phyloP scores from a whole-genome alignment of 30 jellyfish, hydroid and myxozoan species.

The Catostylus mosaicus region DNA sequence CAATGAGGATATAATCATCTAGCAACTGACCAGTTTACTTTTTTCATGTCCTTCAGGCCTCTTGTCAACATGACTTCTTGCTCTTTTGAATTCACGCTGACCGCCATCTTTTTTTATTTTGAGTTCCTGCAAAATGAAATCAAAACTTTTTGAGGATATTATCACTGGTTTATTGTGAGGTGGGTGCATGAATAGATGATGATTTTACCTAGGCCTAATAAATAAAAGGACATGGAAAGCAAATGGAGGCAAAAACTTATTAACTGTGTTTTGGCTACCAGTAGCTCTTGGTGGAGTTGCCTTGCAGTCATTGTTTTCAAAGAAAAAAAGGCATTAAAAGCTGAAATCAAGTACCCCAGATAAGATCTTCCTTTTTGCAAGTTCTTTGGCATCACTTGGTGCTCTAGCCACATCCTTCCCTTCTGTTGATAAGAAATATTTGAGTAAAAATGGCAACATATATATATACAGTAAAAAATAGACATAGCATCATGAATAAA shows the following conservation, averaged over 20 bases:
- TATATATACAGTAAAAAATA: too few relatives aligned
- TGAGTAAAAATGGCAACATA: background rate
- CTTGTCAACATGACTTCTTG: conserved; percentile 73
- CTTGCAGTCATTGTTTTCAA: too few relatives aligned
- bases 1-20: background rate
- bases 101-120: conserved; percentile 69
- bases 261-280: too few relatives aligned
- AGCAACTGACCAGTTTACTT: conserved; percentile 16
- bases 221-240: too few relatives aligned
- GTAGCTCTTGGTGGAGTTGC: too few relatives aligned
- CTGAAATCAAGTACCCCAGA: conserved; percentile 71
- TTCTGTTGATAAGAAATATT: conserved; percentile 24
- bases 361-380: conserved; percentile 75
- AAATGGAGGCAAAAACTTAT: too few relatives aligned
- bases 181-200: too few relatives aligned
- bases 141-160: too few relatives aligned
- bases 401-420: conserved; percentile 64
- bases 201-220: too few relatives aligned
- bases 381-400: conserved; percentile 94
- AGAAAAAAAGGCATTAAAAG: too few relatives aligned
- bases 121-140: conserved; percentile 61
- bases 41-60: conserved; percentile 36
- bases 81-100: conserved; percentile 84
- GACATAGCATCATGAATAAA: too few relatives aligned
- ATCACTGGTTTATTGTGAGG: too few relatives aligned